Evolutionary conservation across 2,113 vertebrate genomes (phyloP).

Genomic region (Crotalus viridis): DNA sequence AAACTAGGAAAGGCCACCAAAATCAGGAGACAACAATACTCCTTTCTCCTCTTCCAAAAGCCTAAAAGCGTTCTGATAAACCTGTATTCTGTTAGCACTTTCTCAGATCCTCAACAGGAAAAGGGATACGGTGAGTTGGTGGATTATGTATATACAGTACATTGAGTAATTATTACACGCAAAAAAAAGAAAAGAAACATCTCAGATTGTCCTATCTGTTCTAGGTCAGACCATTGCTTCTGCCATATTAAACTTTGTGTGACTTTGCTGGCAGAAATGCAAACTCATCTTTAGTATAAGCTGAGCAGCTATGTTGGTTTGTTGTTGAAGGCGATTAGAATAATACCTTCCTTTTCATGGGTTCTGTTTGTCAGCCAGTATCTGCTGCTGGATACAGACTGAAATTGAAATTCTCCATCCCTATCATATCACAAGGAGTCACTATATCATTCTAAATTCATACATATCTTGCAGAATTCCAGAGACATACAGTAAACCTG

Average conservation of each 20-base stretch:
- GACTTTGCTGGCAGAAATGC: neutral
- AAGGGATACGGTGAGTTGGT: neutral
- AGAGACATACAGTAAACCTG: neutral
- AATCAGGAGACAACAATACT: neutral
- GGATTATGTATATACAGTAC: neutral
- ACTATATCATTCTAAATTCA: neutral
- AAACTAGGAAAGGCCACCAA: conserved; percentile 18
- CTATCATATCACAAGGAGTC: neutral
- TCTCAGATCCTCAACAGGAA: neutral
- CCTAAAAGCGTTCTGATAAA: conserved; percentile 28
- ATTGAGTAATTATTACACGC: neutral
- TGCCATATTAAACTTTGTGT: neutral
- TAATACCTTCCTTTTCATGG: neutral
- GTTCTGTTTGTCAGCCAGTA: too few relatives aligned
- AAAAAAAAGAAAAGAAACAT: neutral
- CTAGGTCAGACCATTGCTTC: neutral
- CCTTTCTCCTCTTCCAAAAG: conserved; percentile 36
- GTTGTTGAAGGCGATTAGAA: neutral
- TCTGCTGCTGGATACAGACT: neutral
- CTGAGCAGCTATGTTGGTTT: neutral
- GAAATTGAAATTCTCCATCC: neutral
- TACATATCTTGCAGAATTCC: neutral
- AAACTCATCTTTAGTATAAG: neutral
- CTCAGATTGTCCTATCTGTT: neutral
- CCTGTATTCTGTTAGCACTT: neutral